phyloP scores from a whole-genome alignment of 2,797 vertebrate genomes.

The Microctenopoma stevenorrisi region DNA sequence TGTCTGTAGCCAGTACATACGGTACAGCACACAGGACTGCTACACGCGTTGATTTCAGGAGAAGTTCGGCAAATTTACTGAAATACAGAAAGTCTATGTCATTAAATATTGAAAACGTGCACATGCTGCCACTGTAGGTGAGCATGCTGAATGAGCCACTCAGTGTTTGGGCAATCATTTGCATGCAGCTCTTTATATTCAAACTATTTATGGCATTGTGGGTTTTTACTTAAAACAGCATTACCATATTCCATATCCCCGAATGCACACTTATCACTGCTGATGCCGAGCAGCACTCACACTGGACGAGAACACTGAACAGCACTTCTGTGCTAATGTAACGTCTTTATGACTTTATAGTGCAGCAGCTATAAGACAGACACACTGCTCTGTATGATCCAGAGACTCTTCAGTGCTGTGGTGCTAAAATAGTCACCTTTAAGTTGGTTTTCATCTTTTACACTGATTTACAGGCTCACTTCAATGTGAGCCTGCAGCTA shows the following conservation, averaged over 20 bases:
- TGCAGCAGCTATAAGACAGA: background rate
- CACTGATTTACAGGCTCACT: background rate
- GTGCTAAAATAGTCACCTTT: background rate
- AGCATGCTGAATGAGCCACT: too few relatives aligned
- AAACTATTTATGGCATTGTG: background rate
- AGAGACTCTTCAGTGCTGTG: background rate
- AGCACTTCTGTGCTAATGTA: conserved; percentile 2
- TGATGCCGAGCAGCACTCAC: conserved; percentile 2
- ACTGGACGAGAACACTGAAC: background rate
- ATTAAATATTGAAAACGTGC: too few relatives aligned
- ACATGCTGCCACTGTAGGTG: too few relatives aligned
- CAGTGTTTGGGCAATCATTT: background rate
- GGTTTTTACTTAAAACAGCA: background rate
- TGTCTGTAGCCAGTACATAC: background rate
- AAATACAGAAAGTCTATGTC: background rate
- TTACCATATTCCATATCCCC: background rate
- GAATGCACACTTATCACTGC: background rate
- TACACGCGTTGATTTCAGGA: background rate
- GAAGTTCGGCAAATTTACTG: background rate
- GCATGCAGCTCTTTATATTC: background rate
- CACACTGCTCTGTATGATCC: background rate
- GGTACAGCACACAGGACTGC: background rate
- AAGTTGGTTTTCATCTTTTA: too few relatives aligned
- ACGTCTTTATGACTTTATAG: background rate
- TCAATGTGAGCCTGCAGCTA: background rate